A percentile compares a stretch with the other conserved stretches of the same genome.
These are phyloP conservation scores for Anguilla megastoma DNA, from an alignment of 2,797 vertebrate species.

Conservation along the genomic window DNA sequence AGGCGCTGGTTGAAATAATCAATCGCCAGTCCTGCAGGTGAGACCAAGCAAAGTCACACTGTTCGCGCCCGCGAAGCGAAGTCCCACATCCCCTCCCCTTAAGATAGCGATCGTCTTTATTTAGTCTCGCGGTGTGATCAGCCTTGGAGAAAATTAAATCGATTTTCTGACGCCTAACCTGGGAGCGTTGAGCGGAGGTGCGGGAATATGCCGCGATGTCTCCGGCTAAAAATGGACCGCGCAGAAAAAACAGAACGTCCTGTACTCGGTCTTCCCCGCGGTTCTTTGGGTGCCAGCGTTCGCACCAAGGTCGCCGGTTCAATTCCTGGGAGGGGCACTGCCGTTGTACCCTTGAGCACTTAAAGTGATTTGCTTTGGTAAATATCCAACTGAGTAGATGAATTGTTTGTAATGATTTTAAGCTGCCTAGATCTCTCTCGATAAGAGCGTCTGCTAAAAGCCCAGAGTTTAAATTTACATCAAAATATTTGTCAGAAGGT, in stretches of 20 bases:
- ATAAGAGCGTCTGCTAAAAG: not conserved
- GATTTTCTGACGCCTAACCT: not conserved
- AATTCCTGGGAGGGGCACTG: not conserved
- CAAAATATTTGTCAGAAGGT: not conserved
- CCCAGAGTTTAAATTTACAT: not conserved
- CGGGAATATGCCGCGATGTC: not conserved
- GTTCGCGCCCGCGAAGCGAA: not conserved
- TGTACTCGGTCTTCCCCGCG: not conserved
- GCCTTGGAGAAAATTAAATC: not conserved
- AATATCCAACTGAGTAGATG: too few species aligned
- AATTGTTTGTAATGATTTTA: not conserved
- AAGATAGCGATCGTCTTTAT: not conserved
- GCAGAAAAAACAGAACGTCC: not conserved
- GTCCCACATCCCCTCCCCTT: not conserved
- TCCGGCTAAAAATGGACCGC: not conserved
- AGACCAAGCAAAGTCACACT: not conserved
- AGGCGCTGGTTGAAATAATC: conserved; percentile 82
- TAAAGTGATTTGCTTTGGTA: too few species aligned
- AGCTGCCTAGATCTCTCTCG: not conserved
- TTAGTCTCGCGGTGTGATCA: not conserved
- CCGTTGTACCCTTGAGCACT: too few species aligned
- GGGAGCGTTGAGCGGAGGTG: not conserved
- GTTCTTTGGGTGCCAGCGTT: not conserved
- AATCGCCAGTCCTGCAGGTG: conserved; percentile 76
- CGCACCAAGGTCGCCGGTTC: not conserved